These are phyloP conservation scores for Mechanitis mazaeus DNA, from an alignment of 2,888 invertebrate genomes.

Conservation along the genomic window DNA sequence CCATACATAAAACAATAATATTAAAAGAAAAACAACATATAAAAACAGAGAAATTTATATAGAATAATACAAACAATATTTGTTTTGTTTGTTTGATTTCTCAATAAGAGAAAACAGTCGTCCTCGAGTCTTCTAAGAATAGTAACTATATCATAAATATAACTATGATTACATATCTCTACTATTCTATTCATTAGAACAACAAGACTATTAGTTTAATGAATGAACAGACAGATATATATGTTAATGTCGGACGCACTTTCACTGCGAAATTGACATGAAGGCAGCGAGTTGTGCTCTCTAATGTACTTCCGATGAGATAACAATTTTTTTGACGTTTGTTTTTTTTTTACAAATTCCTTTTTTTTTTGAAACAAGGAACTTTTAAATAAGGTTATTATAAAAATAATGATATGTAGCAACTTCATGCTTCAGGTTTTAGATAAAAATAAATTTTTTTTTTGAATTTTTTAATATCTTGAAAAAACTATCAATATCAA, in stretches of 20 bases:
- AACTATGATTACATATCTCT: neutral
- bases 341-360: slow-evolving; percentile 7
- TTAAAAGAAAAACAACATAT: too few relatives aligned
- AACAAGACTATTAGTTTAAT: slow-evolving; percentile 5
- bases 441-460: too few relatives aligned
- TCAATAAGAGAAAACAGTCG: too few relatives aligned
- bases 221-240: slow-evolving; percentile 10
- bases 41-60: too few relatives aligned
- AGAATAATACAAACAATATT: too few relatives aligned
- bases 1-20: too few relatives aligned
- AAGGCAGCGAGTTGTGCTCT: neutral
- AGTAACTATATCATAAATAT: neutral
- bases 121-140: neutral
- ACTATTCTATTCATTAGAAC: neutral
- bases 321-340: slow-evolving; percentile 12
- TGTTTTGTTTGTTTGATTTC: too few relatives aligned
- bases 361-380: neutral
- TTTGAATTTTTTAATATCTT: too few relatives aligned
- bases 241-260: slow-evolving; percentile 11
- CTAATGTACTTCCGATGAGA: slow-evolving; percentile 13
- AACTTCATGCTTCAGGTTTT: too few relatives aligned
- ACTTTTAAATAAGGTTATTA: neutral
- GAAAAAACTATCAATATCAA: too few relatives aligned
- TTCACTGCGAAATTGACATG: slow-evolving; percentile 13
- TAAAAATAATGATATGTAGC: too few relatives aligned